A percentile compares a stretch with the other conserved stretches of the same genome.
Conservation (phyloP, 1,140 invertebrate species). For the Conopomorpha cramerella region DNA sequence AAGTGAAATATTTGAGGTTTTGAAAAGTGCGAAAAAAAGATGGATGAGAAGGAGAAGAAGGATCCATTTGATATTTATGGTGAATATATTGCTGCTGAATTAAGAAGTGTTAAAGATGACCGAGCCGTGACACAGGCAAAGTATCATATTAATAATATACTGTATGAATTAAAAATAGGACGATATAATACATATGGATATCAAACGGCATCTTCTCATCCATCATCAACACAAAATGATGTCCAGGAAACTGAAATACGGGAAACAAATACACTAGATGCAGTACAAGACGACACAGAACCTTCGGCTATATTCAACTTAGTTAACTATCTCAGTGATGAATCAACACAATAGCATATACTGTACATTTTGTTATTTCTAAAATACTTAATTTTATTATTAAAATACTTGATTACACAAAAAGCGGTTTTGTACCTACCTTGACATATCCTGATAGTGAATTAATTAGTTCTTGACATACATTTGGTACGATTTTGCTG, state of each 20-base stretch:
- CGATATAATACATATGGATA: not conserved
- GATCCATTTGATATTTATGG: not conserved
- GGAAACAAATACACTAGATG: not conserved
- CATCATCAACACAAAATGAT: not conserved
- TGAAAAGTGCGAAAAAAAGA: not conserved
- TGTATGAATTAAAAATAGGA: not conserved
- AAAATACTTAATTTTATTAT: not conserved
- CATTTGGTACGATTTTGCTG: slow-evolving; percentile 12
- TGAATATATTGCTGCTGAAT: not conserved
- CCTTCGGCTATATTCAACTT: not conserved
- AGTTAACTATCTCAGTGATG: not conserved
- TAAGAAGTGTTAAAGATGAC: not conserved
- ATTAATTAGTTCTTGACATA: slow-evolving; percentile 11
- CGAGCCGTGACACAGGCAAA: not conserved
- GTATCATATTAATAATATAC: not conserved
- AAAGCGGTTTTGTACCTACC: slow-evolving; percentile 7
- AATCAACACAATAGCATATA: not conserved
- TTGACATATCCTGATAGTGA: slow-evolving; percentile 9
- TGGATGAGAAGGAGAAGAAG: not conserved
- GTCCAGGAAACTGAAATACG: too few relatives aligned
- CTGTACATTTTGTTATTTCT: not conserved
- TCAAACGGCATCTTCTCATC: not conserved
- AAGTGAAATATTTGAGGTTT: slow-evolving; percentile 1
- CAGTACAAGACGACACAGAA: not conserved
- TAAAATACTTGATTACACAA: not conserved